Conservation (phyloP, 2,113 vertebrate species). For the Lagopus leucura region DNA sequence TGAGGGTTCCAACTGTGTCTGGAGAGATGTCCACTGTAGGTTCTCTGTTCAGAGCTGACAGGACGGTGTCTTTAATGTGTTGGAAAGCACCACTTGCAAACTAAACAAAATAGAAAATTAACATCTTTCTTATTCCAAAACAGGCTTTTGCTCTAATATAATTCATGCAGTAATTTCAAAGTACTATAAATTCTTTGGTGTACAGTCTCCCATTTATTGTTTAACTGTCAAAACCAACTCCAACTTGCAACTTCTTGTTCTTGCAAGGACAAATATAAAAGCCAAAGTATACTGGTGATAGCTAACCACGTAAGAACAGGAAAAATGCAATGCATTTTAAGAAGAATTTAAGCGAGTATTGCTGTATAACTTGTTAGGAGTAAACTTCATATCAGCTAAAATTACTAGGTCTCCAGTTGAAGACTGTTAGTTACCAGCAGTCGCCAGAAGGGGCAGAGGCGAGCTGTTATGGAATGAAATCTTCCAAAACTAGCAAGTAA, state of each 20-base stretch:
- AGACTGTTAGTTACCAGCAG: background rate
- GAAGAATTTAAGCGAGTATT: background rate
- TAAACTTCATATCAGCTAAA: background rate
- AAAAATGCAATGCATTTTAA: background rate
- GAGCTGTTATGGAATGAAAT: background rate
- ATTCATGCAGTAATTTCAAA: background rate
- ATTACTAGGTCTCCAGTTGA: background rate
- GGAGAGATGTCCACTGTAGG: conserved; percentile 98
- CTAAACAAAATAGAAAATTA: conserved; percentile 63
- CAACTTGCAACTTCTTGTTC: background rate
- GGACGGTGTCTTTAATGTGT: conserved; percentile 96
- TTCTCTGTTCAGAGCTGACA: conserved; percentile 92
- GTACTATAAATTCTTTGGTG: background rate
- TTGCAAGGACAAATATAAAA: background rate
- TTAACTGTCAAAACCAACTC: background rate
- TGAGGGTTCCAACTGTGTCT: conserved; percentile 93
- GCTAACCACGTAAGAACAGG: background rate
- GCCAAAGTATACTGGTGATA: background rate
- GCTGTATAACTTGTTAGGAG: background rate
- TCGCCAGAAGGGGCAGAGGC: accelerated
- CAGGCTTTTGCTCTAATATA: background rate
- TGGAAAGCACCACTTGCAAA: conserved; percentile 95
- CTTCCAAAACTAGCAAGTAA: background rate
- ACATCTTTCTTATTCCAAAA: background rate
- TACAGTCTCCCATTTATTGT: background rate